Conservation (phyloP, 1,140 invertebrate genomes). For the Vanessa atalanta region DNA sequence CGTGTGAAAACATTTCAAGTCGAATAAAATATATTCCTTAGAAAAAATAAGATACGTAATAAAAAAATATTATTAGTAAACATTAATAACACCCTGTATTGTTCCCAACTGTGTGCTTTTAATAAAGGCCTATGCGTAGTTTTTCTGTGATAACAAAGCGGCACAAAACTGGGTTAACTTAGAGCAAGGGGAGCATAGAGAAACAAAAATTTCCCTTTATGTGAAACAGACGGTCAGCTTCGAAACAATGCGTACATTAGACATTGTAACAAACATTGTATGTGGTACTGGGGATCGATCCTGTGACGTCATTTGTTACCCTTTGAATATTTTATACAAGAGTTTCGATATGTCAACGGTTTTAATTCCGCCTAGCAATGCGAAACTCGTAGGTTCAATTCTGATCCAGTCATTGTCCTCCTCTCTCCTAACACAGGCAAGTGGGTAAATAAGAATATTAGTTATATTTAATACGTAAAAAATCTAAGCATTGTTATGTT, state of each 20-base stretch:
- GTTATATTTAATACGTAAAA: too few relatives aligned
- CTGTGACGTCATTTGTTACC: too few relatives aligned
- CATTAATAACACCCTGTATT: slow-evolving; percentile 6
- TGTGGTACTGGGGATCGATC: too few relatives aligned
- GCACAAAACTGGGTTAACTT: slow-evolving; percentile 7
- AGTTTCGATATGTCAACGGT: too few relatives aligned
- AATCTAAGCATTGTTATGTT: too few relatives aligned
- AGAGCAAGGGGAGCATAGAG: slow-evolving; percentile 6
- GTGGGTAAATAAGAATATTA: too few relatives aligned
- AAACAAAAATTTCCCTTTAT: slow-evolving; percentile 1
- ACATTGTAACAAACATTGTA: neutral
- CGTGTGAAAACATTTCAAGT: neutral
- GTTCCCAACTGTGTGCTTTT: slow-evolving; percentile 11
- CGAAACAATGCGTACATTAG: neutral
- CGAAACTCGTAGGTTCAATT: too few relatives aligned
- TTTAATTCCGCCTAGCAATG: too few relatives aligned
- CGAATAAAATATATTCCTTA: too few relatives aligned
- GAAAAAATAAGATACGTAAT: neutral
- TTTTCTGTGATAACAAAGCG: slow-evolving; percentile 6
- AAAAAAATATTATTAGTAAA: neutral
- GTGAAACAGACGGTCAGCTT: neutral
- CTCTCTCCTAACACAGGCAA: too few relatives aligned
- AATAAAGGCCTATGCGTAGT: slow-evolving; percentile 12
- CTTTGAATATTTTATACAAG: too few relatives aligned
- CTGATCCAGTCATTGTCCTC: too few relatives aligned